Evolutionary conservation across 1,140 invertebrate species (phyloP).

Genomic region (Pseudomyrmex sp.): DNA sequence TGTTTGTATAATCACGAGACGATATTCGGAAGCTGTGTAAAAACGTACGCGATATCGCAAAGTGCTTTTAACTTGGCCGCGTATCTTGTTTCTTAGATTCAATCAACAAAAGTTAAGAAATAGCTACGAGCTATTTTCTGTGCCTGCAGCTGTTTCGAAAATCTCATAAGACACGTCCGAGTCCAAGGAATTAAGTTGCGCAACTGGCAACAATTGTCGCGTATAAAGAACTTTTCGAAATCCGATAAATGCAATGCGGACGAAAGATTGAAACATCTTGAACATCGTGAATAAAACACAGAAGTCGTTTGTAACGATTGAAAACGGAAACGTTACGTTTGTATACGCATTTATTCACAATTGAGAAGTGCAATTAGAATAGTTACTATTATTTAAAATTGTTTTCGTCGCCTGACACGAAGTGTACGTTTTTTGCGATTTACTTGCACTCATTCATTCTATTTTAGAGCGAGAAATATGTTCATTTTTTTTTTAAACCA

Average conservation of each 20-base stretch:
- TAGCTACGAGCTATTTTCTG: conserved; percentile 36
- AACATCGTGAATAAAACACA: not conserved
- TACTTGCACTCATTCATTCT: not conserved
- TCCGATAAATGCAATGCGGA: conserved; percentile 28
- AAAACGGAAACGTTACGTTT: not conserved
- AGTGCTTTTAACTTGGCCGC: not conserved
- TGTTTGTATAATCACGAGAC: not conserved
- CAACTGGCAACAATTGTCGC: conserved; percentile 52
- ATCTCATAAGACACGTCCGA: conserved; percentile 45
- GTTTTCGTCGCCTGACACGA: not conserved
- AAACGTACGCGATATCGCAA: not conserved
- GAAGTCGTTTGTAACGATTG: too few relatives aligned
- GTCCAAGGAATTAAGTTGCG: conserved; percentile 46
- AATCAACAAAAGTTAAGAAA: conserved; percentile 34
- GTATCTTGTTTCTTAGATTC: not conserved
- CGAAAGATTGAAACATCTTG: conserved; percentile 39
- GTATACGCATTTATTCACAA: not conserved
- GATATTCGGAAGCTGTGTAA: not conserved
- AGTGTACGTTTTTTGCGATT: not conserved
- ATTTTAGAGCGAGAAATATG: not conserved
- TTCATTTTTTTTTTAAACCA: not conserved
- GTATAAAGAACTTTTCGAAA: conserved; percentile 45
- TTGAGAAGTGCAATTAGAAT: not conserved
- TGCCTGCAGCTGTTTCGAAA: conserved; percentile 46
- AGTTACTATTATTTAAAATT: not conserved